Percentiles rank a stretch among this genome's conserved stretches.
Evolutionary conservation across 2,888 invertebrate species (phyloP).

Genomic region (Tetragonula carbonaria): DNA sequence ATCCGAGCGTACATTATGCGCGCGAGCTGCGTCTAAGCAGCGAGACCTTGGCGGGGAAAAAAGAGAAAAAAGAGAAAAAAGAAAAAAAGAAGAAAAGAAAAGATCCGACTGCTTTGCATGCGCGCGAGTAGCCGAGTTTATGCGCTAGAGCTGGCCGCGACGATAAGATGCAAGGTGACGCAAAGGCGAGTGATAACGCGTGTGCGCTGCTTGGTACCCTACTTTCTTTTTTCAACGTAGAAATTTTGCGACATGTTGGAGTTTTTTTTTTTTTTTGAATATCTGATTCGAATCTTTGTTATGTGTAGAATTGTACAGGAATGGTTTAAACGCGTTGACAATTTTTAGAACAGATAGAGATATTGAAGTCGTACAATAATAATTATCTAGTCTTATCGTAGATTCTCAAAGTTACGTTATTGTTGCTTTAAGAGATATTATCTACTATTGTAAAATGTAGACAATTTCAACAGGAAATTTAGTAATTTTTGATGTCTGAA

Average conservation of each 20-base stretch:
- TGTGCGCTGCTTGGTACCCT: neutral
- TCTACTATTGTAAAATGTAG: rapidly evolving
- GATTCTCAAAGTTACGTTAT: neutral
- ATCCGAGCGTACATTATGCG: conserved; percentile 47
- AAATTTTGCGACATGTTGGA: neutral
- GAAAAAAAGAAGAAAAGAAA: conserved; percentile 24
- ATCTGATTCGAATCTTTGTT: neutral
- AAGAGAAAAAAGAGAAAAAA: no score
- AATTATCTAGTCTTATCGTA: neutral
- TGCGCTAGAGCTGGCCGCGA: neutral
- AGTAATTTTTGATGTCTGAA: no score
- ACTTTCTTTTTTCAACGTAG: neutral
- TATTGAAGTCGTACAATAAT: neutral
- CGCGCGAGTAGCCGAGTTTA: neutral
- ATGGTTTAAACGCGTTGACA: neutral
- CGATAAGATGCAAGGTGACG: conserved; percentile 15
- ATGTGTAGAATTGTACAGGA: neutral
- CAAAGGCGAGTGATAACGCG: neutral
- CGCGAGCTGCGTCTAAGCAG: conserved; percentile 51
- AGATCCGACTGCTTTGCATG: conserved; percentile 29
- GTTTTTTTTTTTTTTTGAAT: neutral
- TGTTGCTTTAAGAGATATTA: neutral
- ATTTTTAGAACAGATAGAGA: neutral
- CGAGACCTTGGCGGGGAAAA: conserved; percentile 39
- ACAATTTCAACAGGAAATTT: neutral